Base-by-base conservation (phyloP, 2,113 vertebrate species). In the Albula goreensis region DNA sequence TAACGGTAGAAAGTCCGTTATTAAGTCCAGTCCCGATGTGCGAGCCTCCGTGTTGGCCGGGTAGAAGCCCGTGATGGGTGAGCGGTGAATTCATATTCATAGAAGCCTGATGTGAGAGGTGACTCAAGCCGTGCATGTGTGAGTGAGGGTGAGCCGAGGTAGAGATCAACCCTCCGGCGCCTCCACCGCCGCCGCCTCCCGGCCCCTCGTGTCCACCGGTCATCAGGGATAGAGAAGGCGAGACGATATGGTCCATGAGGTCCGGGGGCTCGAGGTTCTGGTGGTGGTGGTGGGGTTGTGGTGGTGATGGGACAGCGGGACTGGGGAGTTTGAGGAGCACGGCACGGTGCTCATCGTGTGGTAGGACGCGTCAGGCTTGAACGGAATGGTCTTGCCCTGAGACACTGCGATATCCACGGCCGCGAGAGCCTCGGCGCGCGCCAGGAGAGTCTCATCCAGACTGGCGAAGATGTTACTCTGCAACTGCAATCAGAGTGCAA, bases 351-450 rank as follows among this genome's bases (percentile, higher is more conserved):
- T 98, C 97, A 99, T 98, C 87, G 96, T 98, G 95, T 98, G 97
- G 94, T 98, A 99, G 60, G 97, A 97, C 91, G 97, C 97, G 93
- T 98, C 97, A 86, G 97, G 97, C 92, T 98, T 98, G 96, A 96
- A 98, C 17, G 97, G 97, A 90, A 99, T 97, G 92, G 96, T 97
- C 96, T 99, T 99, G 95, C 96, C 95, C 94, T 99, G 97, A 90
- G 97, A 98, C 93, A 99, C 97, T 5, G 97, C 98, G 92, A 99
- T 98, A 94, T 99, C 98, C 93, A 99, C 98, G 77, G 98, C 98
- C 56, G 98, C 98, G 94, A 99, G 89, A 92, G 97, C 98, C 93
- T 99, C 98, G 81, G 98, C 98, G 89, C 97, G 96, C 80, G 97
- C 97, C 95, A 98, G 94, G 66, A 98, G 92, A 83, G 97, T 98